These are phyloP conservation scores for Tetraodon nigroviridis DNA, from an alignment of 2,113 vertebrate species.

Conservation along the genomic window DNA sequence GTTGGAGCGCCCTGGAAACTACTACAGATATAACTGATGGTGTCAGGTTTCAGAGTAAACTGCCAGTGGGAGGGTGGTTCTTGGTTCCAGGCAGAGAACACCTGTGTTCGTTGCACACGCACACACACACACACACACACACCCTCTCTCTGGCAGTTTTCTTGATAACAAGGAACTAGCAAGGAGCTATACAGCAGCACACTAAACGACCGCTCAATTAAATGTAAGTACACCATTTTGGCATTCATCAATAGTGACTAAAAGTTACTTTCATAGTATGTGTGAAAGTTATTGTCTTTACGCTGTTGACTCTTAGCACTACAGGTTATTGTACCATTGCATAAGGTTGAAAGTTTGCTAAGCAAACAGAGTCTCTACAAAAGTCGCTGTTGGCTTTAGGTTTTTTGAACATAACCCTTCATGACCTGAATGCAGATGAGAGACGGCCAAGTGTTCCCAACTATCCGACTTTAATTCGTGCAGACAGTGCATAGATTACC, in stretches of 20 bases:
- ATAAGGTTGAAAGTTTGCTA: background rate
- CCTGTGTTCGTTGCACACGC: slow-evolving; percentile 56
- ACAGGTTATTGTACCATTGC: background rate
- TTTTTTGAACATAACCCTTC: background rate
- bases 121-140: slow-evolving; percentile 19
- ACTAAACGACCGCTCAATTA: slow-evolving; percentile 26
- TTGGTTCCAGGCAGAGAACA: slow-evolving; percentile 44
- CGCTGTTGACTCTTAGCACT: background rate
- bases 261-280: background rate
- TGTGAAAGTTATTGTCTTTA: background rate
- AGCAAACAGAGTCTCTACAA: background rate
- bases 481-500: slow-evolving; percentile 15
- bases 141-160: slow-evolving; percentile 49
- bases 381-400: background rate
- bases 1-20: slow-evolving; percentile 6
- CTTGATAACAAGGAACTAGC: slow-evolving; percentile 53
- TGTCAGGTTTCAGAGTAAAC: slow-evolving; percentile 62
- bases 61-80: slow-evolving; percentile 57
- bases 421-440: background rate
- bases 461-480: slow-evolving; percentile 8
- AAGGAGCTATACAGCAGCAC: slow-evolving; percentile 42
- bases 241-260: background rate
- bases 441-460: slow-evolving; percentile 1
- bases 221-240: slow-evolving; percentile 44
- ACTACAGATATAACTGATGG: slow-evolving; percentile 46